These are phyloP conservation scores for Nixonia krombeini DNA, from an alignment of 1,140 invertebrate species.

Conservation along the genomic window DNA sequence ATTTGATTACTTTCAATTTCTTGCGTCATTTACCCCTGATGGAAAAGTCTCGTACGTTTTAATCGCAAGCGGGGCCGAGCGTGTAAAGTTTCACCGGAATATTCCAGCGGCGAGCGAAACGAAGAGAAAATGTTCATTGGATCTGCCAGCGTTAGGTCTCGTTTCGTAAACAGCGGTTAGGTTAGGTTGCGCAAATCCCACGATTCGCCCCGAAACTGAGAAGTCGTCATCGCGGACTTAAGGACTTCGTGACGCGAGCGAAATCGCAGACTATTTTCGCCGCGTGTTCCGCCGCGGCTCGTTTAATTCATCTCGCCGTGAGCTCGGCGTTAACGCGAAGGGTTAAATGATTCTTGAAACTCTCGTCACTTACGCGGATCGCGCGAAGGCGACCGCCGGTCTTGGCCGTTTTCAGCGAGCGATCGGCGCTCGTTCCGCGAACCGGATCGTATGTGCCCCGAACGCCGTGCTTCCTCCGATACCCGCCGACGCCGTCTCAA, in stretches of 20 bases:
- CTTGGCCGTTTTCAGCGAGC: conserved; percentile 12
- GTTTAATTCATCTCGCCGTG: conserved; percentile 26
- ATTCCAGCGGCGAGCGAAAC: not conserved
- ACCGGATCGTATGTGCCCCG: no score
- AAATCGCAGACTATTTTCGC: conserved; percentile 26
- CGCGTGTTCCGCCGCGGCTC: conserved; percentile 10
- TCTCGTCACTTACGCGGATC: conserved; percentile 46
- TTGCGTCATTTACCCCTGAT: no score
- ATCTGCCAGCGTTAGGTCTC: no score
- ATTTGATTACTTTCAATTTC: no score
- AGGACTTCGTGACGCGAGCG: conserved; percentile 9
- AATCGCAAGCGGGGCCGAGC: not conserved
- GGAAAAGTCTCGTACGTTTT: no score
- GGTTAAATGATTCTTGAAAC: conserved; percentile 52
- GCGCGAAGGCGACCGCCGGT: conserved; percentile 22
- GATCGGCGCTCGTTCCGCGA: conserved; percentile 23
- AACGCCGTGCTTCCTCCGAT: no score
- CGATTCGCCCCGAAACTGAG: not conserved
- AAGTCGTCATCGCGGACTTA: no score
- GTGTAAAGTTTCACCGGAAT: not conserved
- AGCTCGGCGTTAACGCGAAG: conserved; percentile 27
- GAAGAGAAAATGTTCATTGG: not conserved
- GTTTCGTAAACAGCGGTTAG: no score
- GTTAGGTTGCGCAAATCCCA: not conserved
- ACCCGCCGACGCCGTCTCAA: no score